phyloP scores from a whole-genome alignment of 2,113 vertebrate genomes.

The Crotalus viridis region DNA sequence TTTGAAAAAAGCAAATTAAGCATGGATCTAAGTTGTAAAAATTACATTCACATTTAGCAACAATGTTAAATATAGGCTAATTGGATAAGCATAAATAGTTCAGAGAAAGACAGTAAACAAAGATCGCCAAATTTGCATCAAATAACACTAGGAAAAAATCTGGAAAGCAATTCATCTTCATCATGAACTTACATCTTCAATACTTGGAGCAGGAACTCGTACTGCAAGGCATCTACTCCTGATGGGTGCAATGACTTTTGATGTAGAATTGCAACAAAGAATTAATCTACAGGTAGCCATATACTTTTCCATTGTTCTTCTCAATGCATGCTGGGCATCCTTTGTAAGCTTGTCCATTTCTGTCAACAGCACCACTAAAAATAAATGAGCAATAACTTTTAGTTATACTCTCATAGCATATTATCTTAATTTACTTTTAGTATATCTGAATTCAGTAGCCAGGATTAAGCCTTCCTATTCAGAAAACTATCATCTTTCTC shows the following conservation, averaged over 20 bases:
- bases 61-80: not conserved
- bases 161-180: not conserved
- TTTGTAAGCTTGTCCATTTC: slow-evolving; percentile 96
- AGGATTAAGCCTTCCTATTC: not conserved
- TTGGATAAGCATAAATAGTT: not conserved
- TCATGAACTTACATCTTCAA: slow-evolving; percentile 80
- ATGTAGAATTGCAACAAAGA: slow-evolving; percentile 92
- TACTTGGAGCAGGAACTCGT: slow-evolving; percentile 88
- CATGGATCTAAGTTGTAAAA: not conserved
- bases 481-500: not conserved
- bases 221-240: slow-evolving; percentile 90
- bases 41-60: not conserved
- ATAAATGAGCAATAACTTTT: not conserved
- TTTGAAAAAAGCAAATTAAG: not conserved
- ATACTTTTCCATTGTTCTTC: slow-evolving; percentile 98
- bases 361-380: slow-evolving; percentile 89
- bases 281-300: slow-evolving; percentile 93
- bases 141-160: not conserved
- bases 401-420: not conserved
- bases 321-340: slow-evolving; percentile 94
- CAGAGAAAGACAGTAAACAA: not conserved
- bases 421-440: not conserved
- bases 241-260: slow-evolving; percentile 95
- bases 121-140: slow-evolving; percentile 8
- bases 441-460: not conserved